Evolutionary conservation across 2,113 vertebrate genomes (phyloP).

Genomic region (Otolemur garnettii): DNA sequence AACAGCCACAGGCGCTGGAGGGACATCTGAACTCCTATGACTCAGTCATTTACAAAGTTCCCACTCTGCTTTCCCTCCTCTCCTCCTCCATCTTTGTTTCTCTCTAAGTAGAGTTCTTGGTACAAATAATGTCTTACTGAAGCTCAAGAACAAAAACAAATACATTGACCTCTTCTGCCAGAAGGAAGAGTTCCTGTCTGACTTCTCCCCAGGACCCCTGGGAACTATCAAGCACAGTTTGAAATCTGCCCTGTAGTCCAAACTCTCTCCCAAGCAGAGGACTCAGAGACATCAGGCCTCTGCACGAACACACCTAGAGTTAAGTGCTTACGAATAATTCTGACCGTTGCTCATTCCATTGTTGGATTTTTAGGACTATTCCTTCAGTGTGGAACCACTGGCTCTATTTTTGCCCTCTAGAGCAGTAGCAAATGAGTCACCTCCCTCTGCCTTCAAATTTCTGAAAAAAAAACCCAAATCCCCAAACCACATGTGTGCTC

Average conservation of each 20-base stretch:
- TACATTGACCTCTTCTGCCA: background rate
- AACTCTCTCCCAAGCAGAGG: background rate
- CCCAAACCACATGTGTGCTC: background rate
- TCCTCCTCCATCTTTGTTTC: background rate
- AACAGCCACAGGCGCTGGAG: background rate
- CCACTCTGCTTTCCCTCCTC: background rate
- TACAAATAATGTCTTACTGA: background rate
- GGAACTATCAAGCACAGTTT: background rate
- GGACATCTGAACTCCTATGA: background rate
- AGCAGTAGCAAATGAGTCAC: background rate
- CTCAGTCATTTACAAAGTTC: background rate
- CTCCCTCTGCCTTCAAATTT: background rate
- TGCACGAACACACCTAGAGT: background rate
- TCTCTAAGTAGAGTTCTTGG: background rate
- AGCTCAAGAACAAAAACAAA: conserved; percentile 10
- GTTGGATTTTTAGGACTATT: background rate
- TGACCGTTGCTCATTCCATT: background rate
- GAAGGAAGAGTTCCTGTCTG: background rate
- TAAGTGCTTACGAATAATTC: background rate
- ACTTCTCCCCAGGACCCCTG: accelerated
- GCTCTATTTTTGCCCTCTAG: background rate
- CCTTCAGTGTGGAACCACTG: background rate
- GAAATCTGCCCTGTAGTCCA: background rate
- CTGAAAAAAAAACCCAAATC: background rate
- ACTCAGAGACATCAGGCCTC: background rate